phyloP scores from a whole-genome alignment of 2,113 vertebrate species.

The Cyphomyrus discorhynchus region DNA sequence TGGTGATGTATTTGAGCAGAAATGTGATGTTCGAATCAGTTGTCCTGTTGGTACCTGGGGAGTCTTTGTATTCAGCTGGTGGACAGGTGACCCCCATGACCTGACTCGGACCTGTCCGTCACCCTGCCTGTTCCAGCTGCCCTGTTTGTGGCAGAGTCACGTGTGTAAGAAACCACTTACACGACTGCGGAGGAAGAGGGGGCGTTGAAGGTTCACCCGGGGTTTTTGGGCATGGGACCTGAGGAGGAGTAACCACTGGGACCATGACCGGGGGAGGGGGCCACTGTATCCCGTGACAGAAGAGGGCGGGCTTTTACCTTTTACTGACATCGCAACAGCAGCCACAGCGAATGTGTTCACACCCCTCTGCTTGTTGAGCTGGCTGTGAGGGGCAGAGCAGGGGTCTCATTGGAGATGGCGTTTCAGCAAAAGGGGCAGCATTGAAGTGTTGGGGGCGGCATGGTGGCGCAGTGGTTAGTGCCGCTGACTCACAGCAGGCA shows the following conservation, averaged over 20 bases:
- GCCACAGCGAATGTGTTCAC: background rate
- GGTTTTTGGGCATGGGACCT: background rate
- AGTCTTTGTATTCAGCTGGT: background rate
- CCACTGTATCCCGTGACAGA: background rate
- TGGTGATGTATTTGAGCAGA: background rate
- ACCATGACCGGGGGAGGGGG: background rate
- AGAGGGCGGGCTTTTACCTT: background rate
- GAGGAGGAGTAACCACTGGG: background rate
- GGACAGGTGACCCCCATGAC: background rate
- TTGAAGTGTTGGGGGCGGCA: background rate
- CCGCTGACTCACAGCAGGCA: too few species aligned
- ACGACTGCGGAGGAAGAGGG: background rate
- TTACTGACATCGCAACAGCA: background rate
- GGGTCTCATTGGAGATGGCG: background rate
- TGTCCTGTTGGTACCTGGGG: background rate
- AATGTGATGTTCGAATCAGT: background rate
- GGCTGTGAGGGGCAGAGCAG: background rate
- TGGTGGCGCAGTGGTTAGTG: too few species aligned
- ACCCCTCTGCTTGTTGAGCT: background rate
- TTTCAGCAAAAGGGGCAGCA: background rate
- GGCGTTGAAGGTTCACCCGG: background rate
- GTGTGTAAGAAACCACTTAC: background rate
- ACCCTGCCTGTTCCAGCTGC: background rate
- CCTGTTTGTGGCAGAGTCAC: background rate
- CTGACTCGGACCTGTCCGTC: background rate